Evolutionary conservation across 1,140 invertebrate genomes (phyloP).

Genomic region (Tetramorium alpestre): DNA sequence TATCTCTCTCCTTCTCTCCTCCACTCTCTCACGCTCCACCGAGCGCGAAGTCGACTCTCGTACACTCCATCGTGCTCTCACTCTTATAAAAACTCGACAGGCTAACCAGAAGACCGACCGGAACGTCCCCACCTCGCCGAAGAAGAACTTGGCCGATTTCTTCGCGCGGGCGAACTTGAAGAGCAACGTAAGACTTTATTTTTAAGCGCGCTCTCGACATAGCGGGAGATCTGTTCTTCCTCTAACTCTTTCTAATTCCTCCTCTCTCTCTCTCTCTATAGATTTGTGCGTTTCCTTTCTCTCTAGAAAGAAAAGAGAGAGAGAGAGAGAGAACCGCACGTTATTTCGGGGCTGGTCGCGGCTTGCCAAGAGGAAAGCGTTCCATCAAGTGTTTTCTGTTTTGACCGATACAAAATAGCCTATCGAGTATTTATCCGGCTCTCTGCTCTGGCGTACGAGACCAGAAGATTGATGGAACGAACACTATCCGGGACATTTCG

Average conservation of each 20-base stretch:
- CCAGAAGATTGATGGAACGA: conserved; percentile 14
- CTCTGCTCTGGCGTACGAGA: conserved; percentile 27
- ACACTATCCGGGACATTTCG: not conserved
- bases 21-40: conserved; percentile 15
- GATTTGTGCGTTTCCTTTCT: conserved; percentile 41
- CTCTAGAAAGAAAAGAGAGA: not conserved
- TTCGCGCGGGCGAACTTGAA: conserved; percentile 59
- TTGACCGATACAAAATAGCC: conserved; percentile 30
- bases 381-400: conserved; percentile 40
- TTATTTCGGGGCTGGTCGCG: conserved; percentile 58
- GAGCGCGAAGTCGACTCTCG: conserved; percentile 11
- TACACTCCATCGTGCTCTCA: conserved; percentile 36
- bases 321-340: not conserved
- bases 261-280: conserved; percentile 27
- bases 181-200: conserved; percentile 72
- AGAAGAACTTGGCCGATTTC: conserved; percentile 59
- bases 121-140: conserved; percentile 22
- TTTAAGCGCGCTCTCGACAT: conserved; percentile 66
- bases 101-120: conserved; percentile 1
- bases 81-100: conserved; percentile 2
- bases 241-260: not conserved
- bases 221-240: conserved; percentile 61
- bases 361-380: conserved; percentile 49
- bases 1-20: not conserved
- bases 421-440: conserved; percentile 19